Evolutionary conservation across 2,888 invertebrate genomes (phyloP).

Genomic region (Tetropium fuscum): DNA sequence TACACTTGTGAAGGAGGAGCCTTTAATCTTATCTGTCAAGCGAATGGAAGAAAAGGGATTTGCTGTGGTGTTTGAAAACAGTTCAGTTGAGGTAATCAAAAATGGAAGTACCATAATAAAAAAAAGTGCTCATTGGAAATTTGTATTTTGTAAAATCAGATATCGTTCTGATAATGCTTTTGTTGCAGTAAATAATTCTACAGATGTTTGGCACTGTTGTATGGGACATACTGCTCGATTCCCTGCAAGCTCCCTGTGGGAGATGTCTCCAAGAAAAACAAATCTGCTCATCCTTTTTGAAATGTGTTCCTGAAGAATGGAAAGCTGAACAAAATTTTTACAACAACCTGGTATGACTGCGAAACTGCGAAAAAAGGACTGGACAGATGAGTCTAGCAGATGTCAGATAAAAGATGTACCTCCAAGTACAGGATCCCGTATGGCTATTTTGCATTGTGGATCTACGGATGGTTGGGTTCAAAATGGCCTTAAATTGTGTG

Average conservation of each 20-base stretch:
- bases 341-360: too few species aligned
- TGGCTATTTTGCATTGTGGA: too few species aligned
- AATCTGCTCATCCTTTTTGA: conserved; percentile 9
- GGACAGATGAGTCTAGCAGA: too few species aligned
- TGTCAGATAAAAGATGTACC: too few species aligned
- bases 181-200: not conserved
- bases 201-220: not conserved
- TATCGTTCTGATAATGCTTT: not conserved
- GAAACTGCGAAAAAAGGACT: too few species aligned
- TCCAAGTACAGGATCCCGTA: too few species aligned
- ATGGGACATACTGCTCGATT: not conserved
- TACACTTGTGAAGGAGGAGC: conserved; percentile 15
- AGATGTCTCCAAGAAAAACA: not conserved
- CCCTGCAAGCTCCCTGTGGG: not conserved
- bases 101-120: not conserved
- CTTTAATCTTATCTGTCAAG: conserved; percentile 20
- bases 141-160: conserved; percentile 20
- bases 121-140: not conserved
- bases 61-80: conserved; percentile 18
- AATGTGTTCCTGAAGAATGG: conserved; percentile 27
- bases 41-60: conserved; percentile 22
- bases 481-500: too few species aligned
- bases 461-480: too few species aligned
- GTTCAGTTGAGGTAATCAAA: conserved; percentile 5
- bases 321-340: too few species aligned